Conservation (phyloP, 2,113 vertebrate genomes). For the Spilogale gracilis region DNA sequence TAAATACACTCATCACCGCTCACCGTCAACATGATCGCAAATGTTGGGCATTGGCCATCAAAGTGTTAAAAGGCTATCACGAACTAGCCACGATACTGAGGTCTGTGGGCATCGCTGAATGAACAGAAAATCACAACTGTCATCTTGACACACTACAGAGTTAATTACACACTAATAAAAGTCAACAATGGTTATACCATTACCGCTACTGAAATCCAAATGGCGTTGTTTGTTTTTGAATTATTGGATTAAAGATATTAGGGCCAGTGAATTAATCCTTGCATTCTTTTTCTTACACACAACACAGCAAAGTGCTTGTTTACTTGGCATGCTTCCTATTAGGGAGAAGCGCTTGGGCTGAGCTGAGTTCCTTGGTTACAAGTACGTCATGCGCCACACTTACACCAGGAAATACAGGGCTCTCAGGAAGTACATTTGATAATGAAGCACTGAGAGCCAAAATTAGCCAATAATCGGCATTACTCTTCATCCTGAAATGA, state of each 20-base stretch:
- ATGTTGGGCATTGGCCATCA: background rate
- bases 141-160: constrained; percentile 43
- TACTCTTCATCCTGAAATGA: constrained; percentile 53
- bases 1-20: background rate
- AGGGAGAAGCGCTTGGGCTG: background rate
- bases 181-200: constrained; percentile 26
- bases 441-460: constrained; percentile 38
- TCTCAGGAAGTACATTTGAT: constrained; percentile 69
- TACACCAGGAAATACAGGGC: constrained; percentile 54
- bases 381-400: constrained; percentile 52
- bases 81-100: background rate
- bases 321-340: background rate
- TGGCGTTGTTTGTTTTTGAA: constrained; percentile 32
- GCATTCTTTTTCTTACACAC: background rate
- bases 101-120: background rate
- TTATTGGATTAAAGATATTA: constrained; percentile 16
- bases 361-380: constrained; percentile 53
- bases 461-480: constrained; percentile 31
- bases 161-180: constrained; percentile 55
- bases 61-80: background rate
- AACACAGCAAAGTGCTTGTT: background rate
- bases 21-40: background rate
- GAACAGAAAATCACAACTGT: constrained; percentile 3
- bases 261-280: background rate
- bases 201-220: constrained; percentile 47